These are phyloP conservation scores for Stegostoma tigrinum DNA, from an alignment of 2,113 vertebrate genomes.

Conservation along the genomic window DNA sequence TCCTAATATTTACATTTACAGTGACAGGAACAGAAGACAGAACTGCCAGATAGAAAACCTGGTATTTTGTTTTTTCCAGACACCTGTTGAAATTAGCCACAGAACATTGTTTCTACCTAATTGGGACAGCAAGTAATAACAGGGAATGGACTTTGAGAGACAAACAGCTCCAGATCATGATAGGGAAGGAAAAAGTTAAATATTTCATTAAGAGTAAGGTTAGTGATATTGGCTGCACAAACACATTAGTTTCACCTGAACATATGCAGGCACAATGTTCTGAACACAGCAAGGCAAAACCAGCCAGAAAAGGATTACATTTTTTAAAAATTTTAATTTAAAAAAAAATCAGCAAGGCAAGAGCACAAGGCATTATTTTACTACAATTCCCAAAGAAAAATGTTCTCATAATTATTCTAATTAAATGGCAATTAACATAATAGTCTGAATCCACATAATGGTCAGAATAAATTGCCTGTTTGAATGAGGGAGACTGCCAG, in stretches of 20 bases:
- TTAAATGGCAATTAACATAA: neutral
- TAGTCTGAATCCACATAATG: neutral
- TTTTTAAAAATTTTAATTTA: too few relatives aligned
- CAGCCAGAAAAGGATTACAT: neutral
- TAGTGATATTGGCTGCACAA: neutral
- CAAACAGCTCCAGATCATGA: neutral
- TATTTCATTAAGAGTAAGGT: neutral
- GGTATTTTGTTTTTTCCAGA: neutral
- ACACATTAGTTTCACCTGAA: neutral
- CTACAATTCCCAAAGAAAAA: neutral
- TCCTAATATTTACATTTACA: neutral
- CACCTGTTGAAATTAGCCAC: neutral
- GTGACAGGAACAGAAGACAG: neutral
- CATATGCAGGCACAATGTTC: neutral
- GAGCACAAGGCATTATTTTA: neutral
- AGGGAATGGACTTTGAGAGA: neutral
- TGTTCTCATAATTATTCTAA: neutral
- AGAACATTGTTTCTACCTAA: too few relatives aligned
- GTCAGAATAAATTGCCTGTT: too few relatives aligned
- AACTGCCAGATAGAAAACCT: neutral
- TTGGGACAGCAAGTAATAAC: neutral
- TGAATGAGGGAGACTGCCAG: too few relatives aligned
- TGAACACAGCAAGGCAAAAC: neutral
- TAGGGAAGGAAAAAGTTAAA: neutral
- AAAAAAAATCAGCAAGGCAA: neutral